phyloP scores from a whole-genome alignment of 2,113 vertebrate genomes.

The Atractosteus spatula region DNA sequence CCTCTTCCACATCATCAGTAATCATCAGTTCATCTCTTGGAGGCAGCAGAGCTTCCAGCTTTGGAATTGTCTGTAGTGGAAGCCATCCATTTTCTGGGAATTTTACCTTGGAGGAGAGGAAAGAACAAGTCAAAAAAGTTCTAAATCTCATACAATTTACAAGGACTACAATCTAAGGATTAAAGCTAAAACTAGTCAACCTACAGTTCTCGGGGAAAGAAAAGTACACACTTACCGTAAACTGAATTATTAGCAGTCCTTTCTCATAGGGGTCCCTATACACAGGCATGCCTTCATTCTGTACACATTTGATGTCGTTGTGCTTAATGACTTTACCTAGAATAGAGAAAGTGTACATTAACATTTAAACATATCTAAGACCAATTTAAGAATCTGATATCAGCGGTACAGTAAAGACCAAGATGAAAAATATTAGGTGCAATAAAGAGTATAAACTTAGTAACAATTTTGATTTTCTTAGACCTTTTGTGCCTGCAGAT shows the following conservation, averaged over 20 bases:
- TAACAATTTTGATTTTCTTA: too few relatives aligned
- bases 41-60: conserved; percentile 85
- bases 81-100: conserved; percentile 91
- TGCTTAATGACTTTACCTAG: conserved; percentile 88
- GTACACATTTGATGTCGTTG: conserved; percentile 73
- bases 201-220: neutral
- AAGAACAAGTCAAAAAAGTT: too few relatives aligned
- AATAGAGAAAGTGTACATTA: conserved; percentile 1
- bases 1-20: conserved; percentile 90
- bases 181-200: too few relatives aligned
- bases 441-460: neutral
- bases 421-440: neutral
- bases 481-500: too few relatives aligned
- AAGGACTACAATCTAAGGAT: too few relatives aligned
- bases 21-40: conserved; percentile 76
- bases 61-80: conserved; percentile 71
- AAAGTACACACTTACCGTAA: conserved; percentile 71
- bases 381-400: neutral
- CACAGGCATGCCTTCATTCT: conserved; percentile 88
- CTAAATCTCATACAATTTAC: too few relatives aligned
- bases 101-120: conserved; percentile 63
- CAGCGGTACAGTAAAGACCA: neutral
- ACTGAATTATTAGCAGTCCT: conserved; percentile 82
- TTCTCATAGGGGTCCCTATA: conserved; percentile 81
- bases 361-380: neutral